These are phyloP conservation scores for Lordiphosa mommai DNA, from an alignment of 1,140 invertebrate genomes.

Conservation along the genomic window DNA sequence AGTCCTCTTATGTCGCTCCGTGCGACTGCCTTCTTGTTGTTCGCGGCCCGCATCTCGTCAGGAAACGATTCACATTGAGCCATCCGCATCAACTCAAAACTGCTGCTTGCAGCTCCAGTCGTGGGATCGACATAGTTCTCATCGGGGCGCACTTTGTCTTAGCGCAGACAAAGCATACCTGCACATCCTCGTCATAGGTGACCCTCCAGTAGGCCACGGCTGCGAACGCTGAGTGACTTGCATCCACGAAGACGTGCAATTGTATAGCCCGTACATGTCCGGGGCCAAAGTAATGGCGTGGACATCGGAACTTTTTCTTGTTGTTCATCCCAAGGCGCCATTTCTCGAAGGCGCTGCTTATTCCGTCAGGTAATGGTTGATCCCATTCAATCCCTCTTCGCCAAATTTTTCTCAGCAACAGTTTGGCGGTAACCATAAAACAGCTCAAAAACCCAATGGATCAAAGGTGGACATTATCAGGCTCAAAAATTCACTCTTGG, in stretches of 20 bases:
- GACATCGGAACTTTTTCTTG: too few relatives aligned
- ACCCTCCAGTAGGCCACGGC: slow-evolving; percentile 29
- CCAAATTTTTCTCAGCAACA: not conserved
- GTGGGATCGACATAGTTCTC: too few relatives aligned
- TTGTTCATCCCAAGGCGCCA: not conserved
- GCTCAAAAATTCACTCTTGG: too few relatives aligned
- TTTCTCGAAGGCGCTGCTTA: not conserved
- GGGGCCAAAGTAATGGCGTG: too few relatives aligned
- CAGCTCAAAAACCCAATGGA: slow-evolving; percentile 4
- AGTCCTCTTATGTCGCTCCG: too few relatives aligned
- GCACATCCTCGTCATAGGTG: not conserved
- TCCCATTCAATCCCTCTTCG: not conserved
- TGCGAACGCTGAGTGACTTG: slow-evolving; percentile 19
- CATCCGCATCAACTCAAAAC: not conserved
- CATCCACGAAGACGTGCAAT: slow-evolving; percentile 41
- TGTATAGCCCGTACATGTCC: not conserved
- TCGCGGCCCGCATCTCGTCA: too few relatives aligned
- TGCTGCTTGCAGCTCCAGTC: too few relatives aligned
- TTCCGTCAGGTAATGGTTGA: not conserved
- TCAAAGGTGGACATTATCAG: too few relatives aligned
- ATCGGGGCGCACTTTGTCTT: not conserved
- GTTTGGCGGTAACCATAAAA: not conserved
- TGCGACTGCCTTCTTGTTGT: too few relatives aligned
- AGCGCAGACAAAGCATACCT: not conserved
- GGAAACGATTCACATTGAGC: too few relatives aligned